Percentiles rank a stretch among this genome's conserved stretches.
Evolutionary conservation across 2,113 vertebrate genomes (phyloP).

Genomic region (Epinephelus cyanopodus): DNA sequence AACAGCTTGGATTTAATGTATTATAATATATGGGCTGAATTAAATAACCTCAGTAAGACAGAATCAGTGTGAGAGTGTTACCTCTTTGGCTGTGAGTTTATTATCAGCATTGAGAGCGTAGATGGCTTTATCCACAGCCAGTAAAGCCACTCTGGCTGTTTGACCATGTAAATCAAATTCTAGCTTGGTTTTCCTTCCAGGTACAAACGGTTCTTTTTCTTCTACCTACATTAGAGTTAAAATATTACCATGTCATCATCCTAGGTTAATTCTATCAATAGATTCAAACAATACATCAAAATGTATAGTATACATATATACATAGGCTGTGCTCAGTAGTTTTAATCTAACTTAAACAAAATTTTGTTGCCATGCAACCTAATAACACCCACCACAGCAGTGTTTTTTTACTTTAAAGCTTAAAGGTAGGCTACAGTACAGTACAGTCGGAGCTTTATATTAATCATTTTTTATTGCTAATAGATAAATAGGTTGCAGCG

Average conservation of each 20-base stretch:
- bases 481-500: no score
- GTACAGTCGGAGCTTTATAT: no score
- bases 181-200: background rate
- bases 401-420: background rate
- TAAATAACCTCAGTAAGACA: background rate
- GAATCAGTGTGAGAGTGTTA: constrained; percentile 30
- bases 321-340: background rate
- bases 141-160: constrained; percentile 82
- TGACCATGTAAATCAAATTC: constrained; percentile 71
- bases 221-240: constrained; percentile 38
- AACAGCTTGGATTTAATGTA: background rate
- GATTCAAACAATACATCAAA: background rate
- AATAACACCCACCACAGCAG: no score
- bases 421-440: background rate
- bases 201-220: rapidly evolving
- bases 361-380: no score
- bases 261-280: background rate
- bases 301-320: background rate
- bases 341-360: background rate
- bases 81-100: constrained; percentile 86
- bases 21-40: background rate
- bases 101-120: constrained; percentile 84
- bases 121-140: constrained; percentile 88
- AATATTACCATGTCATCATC: background rate
- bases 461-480: no score